Percentiles rank a stretch among this genome's conserved stretches.
These are phyloP conservation scores for Hirtodrosophila histrioides DNA, from an alignment of 2,888 invertebrate genomes.

Conservation along the genomic window DNA sequence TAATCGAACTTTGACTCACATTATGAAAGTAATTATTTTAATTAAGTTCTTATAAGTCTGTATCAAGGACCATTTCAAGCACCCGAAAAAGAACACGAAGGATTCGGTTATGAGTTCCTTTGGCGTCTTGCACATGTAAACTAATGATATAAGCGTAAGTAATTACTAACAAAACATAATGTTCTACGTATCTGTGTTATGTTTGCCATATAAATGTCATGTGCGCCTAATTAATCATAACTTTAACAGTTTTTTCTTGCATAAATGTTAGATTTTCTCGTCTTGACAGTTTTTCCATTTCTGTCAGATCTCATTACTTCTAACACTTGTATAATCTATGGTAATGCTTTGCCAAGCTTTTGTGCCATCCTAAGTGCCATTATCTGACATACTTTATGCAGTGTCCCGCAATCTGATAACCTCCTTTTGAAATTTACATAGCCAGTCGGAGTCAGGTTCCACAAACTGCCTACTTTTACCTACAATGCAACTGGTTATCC, in stretches of 20 bases:
- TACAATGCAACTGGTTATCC: slow-evolving; percentile 43
- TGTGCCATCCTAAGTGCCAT: slow-evolving; percentile 23
- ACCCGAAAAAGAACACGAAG: too few species aligned
- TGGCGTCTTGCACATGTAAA: too few species aligned
- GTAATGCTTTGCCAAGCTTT: slow-evolving; percentile 11
- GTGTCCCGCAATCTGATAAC: slow-evolving; percentile 41
- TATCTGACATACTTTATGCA: slow-evolving; percentile 44
- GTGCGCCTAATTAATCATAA: slow-evolving; percentile 21
- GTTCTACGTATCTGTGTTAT: too few species aligned
- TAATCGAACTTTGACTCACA: too few species aligned
- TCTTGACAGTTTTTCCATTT: neutral
- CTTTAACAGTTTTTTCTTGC: slow-evolving; percentile 8
- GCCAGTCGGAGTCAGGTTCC: slow-evolving; percentile 11
- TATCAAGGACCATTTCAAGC: too few species aligned
- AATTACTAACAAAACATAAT: too few species aligned
- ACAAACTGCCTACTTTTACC: slow-evolving; percentile 43
- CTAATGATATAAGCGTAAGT: too few species aligned
- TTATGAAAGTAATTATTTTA: too few species aligned
- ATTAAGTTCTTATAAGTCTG: too few species aligned
- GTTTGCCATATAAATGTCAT: neutral
- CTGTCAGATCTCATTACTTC: slow-evolving; percentile 4
- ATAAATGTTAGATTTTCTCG: neutral
- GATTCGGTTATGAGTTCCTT: too few species aligned
- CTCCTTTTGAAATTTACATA: slow-evolving; percentile 26
- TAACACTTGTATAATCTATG: slow-evolving; percentile 9